A percentile compares a stretch with the other conserved stretches of the same genome.
phyloP scores from a whole-genome alignment of 2,888 invertebrate genomes.

The Ormyrus thymus region DNA sequence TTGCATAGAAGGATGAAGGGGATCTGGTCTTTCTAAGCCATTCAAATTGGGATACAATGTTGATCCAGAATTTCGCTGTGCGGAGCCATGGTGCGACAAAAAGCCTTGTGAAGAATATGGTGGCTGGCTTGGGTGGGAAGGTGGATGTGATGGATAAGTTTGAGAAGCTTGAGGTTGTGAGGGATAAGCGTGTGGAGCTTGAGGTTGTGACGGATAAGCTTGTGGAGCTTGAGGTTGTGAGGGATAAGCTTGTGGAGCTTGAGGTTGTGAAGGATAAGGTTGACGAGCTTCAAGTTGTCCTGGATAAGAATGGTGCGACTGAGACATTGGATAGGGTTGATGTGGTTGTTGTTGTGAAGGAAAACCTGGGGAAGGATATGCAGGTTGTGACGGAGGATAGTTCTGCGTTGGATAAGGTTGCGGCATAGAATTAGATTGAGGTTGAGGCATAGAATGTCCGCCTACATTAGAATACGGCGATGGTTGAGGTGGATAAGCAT shows the following conservation, averaged over 20 bases:
- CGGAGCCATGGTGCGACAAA: constrained; percentile 17
- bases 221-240: constrained; percentile 45
- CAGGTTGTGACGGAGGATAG: constrained; percentile 53
- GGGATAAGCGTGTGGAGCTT: constrained; percentile 53
- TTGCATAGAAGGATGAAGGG: constrained; percentile 43
- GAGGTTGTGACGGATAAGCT: constrained; percentile 45
- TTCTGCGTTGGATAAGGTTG: constrained; percentile 46
- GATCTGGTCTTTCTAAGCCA: constrained; percentile 56
- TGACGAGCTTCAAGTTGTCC: constrained; percentile 46
- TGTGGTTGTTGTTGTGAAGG: constrained; percentile 53
- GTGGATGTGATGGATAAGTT: constrained; percentile 57
- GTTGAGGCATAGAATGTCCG: constrained; percentile 47
- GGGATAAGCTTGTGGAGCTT: constrained; percentile 47
- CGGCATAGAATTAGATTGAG: constrained; percentile 16
- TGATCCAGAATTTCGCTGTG: constrained; percentile 41
- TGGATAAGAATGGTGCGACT: constrained; percentile 51
- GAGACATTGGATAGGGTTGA: constrained; percentile 53
- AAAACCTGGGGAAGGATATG: constrained; percentile 38
- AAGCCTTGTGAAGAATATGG: constrained; percentile 16
- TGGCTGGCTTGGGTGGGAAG: constrained; percentile 4
- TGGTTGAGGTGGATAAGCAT: constrained; percentile 57
- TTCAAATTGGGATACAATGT: constrained; percentile 60
- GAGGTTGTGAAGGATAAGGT: constrained; percentile 46
- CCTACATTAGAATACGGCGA: constrained; percentile 49
- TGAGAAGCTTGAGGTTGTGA: constrained; percentile 56